Conservation (phyloP, 1,140 invertebrate genomes). For the Megalopta genalis region DNA sequence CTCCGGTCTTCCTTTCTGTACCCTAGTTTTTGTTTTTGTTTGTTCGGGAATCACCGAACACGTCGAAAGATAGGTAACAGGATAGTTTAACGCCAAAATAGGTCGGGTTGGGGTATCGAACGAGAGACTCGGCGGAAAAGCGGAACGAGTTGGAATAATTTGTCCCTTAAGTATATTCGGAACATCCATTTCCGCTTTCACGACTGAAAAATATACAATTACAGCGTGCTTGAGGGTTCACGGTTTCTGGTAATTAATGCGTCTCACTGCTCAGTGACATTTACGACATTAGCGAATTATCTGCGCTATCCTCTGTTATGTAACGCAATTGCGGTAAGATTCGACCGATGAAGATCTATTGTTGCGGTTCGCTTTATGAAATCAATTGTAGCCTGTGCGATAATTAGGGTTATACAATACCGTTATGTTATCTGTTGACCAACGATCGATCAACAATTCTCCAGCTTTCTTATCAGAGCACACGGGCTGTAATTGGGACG, state of each 20-base stretch:
- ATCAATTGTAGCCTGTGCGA: not conserved
- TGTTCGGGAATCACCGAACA: too few species aligned
- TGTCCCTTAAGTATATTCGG: too few species aligned
- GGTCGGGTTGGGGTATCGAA: too few species aligned
- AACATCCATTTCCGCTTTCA: too few species aligned
- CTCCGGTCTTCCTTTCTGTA: too few species aligned
- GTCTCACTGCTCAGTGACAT: not conserved
- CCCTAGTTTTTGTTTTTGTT: not conserved
- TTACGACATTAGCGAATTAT: not conserved
- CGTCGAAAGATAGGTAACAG: too few species aligned
- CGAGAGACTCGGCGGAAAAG: too few species aligned
- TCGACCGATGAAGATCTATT: not conserved
- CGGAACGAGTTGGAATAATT: too few species aligned
- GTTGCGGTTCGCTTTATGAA: not conserved
- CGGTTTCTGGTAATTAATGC: not conserved
- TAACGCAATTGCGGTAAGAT: constrained; percentile 38
- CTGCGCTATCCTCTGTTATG: constrained; percentile 10
- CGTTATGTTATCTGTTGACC: not conserved
- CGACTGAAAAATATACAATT: not conserved
- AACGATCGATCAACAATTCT: not conserved
- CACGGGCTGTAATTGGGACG: too few species aligned
- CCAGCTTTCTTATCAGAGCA: not conserved
- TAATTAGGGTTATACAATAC: not conserved
- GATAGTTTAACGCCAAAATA: too few species aligned
- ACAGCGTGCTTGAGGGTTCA: not conserved